Percentiles rank a stretch among this genome's conserved stretches.
phyloP scores from a whole-genome alignment of 2,113 vertebrate genomes.

The Acanthochromis polyacanthus region DNA sequence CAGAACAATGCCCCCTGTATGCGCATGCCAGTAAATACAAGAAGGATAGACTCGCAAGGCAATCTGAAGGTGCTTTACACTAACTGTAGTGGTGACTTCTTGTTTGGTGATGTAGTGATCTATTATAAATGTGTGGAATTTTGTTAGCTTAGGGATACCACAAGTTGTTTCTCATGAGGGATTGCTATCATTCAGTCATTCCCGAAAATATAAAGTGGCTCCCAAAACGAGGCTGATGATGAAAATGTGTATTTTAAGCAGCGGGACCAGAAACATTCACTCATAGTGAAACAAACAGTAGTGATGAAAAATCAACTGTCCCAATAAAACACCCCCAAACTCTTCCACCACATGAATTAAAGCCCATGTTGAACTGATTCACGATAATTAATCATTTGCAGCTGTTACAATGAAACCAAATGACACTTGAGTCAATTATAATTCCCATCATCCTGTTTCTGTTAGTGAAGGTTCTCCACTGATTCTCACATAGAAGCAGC shows the following conservation, averaged over 20 bases:
- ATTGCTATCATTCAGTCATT: neutral
- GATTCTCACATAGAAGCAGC: conserved; percentile 18
- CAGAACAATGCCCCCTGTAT: conserved; percentile 14
- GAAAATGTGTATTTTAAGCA: neutral
- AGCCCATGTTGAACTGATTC: neutral
- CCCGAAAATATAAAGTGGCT: neutral
- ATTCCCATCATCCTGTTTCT: neutral
- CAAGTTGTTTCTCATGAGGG: conserved; percentile 12
- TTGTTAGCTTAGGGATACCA: conserved; percentile 37
- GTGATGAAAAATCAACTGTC: neutral
- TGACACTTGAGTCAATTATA: neutral
- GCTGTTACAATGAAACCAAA: conserved; percentile 4
- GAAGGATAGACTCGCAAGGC: neutral
- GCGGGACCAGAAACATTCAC: neutral
- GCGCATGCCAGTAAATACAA: neutral
- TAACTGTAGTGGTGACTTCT: conserved; percentile 24
- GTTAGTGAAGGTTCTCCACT: neutral
- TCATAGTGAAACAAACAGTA: neutral
- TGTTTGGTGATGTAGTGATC: conserved; percentile 35
- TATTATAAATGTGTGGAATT: conserved; percentile 44
- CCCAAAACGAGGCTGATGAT: neutral
- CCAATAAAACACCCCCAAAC: neutral
- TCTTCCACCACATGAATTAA: neutral
- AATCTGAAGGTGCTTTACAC: conserved; percentile 17
- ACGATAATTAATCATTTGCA: neutral